phyloP scores from a whole-genome alignment of 2,113 vertebrate genomes.

The Dicerorhinus sumatrensis region DNA sequence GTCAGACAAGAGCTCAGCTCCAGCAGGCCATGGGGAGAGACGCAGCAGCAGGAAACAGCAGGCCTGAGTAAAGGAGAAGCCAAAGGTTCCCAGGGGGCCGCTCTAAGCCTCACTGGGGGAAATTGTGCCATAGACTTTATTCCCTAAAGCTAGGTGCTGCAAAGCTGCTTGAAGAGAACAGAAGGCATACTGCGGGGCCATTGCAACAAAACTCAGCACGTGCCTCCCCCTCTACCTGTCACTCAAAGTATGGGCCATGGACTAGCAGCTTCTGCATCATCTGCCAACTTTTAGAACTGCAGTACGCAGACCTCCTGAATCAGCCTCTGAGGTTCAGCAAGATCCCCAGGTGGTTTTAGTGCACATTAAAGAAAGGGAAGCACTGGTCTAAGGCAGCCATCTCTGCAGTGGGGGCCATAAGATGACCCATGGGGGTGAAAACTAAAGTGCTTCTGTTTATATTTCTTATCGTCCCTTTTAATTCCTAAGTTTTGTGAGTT shows the following conservation, averaged over 20 bases:
- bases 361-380: not conserved
- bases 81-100: not conserved
- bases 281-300: not conserved
- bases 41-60: slow-evolving; percentile 36
- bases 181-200: not conserved
- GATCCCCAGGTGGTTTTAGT: not conserved
- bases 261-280: not conserved
- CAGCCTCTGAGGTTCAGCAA: not conserved
- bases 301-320: not conserved
- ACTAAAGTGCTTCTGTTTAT: not conserved
- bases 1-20: slow-evolving; percentile 59
- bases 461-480: not conserved
- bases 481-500: not conserved
- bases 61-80: not conserved
- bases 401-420: not conserved
- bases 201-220: not conserved
- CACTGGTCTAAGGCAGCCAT: not conserved
- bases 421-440: not conserved
- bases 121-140: not conserved
- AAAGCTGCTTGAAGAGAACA: not conserved
- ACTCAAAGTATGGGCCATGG: rapidly evolving
- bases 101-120: not conserved
- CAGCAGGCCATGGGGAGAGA: slow-evolving; percentile 61
- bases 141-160: not conserved
- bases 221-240: not conserved